phyloP scores from a whole-genome alignment of 30 jellyfish, hydroid and myxozoan genomes.

The Rhopilema esculentum region DNA sequence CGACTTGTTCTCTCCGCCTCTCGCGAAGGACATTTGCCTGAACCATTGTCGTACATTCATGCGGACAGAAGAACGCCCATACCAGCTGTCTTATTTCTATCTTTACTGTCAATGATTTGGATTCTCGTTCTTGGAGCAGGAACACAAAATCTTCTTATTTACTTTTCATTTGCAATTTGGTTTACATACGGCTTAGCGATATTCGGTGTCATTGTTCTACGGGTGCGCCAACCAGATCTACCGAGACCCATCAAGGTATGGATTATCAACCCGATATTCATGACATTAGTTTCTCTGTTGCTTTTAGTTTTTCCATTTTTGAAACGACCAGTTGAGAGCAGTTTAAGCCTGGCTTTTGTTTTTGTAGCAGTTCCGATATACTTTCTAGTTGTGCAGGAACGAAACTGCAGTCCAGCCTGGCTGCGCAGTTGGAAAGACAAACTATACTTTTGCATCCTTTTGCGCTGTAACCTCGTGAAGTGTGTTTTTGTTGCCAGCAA shows the following conservation, averaged over 20 bases:
- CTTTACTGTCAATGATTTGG: background rate
- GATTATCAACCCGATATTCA: conserved; percentile 30
- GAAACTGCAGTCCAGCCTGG: background rate
- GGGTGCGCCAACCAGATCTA: conserved; percentile 27
- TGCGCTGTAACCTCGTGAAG: background rate
- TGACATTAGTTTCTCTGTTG: background rate
- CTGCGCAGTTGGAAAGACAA: background rate
- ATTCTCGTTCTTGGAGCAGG: background rate
- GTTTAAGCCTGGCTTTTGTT: background rate
- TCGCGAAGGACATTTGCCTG: conserved; percentile 48
- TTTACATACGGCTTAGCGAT: conserved; percentile 7
- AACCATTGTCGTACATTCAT: conserved; percentile 20
- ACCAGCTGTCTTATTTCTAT: conserved; percentile 14
- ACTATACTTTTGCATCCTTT: background rate
- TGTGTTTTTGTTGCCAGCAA: background rate
- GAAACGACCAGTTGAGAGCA: conserved; percentile 4
- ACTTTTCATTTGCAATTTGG: conserved; percentile 26
- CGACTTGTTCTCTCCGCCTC: conserved; percentile 43
- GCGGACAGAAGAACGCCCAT: conserved; percentile 19
- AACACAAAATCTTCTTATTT: background rate
- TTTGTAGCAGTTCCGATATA: conserved; percentile 8
- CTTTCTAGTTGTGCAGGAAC: background rate
- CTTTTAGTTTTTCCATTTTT: conserved; percentile 25
- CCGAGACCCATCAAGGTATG: conserved; percentile 53
- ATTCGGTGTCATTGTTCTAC: conserved; percentile 14